Evolutionary conservation across 2,888 invertebrate species (phyloP).

Genomic region (Coenonympha glycerion): DNA sequence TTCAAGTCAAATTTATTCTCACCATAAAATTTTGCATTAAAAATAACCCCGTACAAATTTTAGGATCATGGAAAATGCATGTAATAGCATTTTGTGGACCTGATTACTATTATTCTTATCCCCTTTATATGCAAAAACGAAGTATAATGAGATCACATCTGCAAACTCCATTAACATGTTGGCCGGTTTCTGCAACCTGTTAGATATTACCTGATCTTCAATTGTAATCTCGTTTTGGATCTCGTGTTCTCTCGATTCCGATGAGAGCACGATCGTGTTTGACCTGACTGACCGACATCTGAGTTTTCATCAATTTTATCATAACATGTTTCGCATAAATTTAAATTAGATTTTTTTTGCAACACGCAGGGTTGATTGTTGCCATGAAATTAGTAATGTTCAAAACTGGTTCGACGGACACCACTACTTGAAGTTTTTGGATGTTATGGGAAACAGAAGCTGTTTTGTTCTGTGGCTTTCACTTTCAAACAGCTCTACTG

Average conservation of each 20-base stretch:
- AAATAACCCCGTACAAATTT: too few relatives aligned
- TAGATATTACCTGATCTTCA: constrained; percentile 23
- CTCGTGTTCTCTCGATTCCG: constrained; percentile 52
- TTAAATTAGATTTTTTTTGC: constrained; percentile 24
- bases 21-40: too few relatives aligned
- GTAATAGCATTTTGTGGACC: too few relatives aligned
- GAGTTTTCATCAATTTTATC: constrained; percentile 19
- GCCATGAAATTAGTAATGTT: constrained; percentile 14
- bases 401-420: neutral
- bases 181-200: constrained; percentile 31
- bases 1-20: neutral
- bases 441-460: neutral
- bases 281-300: constrained; percentile 43
- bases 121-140: neutral
- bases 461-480: neutral
- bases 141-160: constrained; percentile 7
- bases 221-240: constrained; percentile 49
- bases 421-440: neutral
- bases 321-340: constrained; percentile 21
- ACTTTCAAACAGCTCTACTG: too few relatives aligned
- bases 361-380: constrained; percentile 10
- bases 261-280: constrained; percentile 63
- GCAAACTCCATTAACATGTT: constrained; percentile 23
- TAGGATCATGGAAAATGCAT: too few relatives aligned
- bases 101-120: neutral